Percentiles rank a stretch among this genome's conserved stretches.
Conservation (phyloP, 2,797 vertebrate genomes). For the Acrossocheilus fasciatus region DNA sequence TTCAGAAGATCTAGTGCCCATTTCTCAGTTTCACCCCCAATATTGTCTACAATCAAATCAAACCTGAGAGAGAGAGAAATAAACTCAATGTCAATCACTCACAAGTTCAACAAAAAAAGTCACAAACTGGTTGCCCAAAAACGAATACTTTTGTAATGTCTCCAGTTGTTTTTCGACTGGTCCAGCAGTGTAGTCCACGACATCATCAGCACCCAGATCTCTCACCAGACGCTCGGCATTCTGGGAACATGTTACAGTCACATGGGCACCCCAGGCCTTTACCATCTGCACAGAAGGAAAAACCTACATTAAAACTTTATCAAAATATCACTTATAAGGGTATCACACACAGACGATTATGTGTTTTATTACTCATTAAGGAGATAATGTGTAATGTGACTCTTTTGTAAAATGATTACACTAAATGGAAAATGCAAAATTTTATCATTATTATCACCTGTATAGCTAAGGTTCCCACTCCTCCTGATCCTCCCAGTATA, state of each 20-base stretch:
- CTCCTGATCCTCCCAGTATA: constrained; percentile 94
- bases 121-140: neutral
- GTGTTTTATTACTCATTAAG: neutral
- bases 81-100: neutral
- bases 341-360: neutral
- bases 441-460: constrained; percentile 80
- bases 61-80: constrained; percentile 78
- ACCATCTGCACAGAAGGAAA: constrained; percentile 78
- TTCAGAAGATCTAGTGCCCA: constrained; percentile 89
- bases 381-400: neutral
- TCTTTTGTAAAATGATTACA: neutral
- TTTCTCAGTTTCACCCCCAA: constrained; percentile 90
- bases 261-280: constrained; percentile 92
- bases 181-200: constrained; percentile 88
- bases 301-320: neutral
- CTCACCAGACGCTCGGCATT: constrained; percentile 85
- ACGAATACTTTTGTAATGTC: constrained; percentile 82
- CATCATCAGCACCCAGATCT: constrained; percentile 86
- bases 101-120: neutral
- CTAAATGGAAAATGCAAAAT: neutral
- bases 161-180: constrained; percentile 81
- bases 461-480: constrained; percentile 93
- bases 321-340: neutral
- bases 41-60: constrained; percentile 92
- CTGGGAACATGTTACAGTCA: constrained; percentile 93